Evolutionary conservation across 92 coral and sea anemone genomes (phyloP).

Genomic region (Epizoanthus illoricatus): DNA sequence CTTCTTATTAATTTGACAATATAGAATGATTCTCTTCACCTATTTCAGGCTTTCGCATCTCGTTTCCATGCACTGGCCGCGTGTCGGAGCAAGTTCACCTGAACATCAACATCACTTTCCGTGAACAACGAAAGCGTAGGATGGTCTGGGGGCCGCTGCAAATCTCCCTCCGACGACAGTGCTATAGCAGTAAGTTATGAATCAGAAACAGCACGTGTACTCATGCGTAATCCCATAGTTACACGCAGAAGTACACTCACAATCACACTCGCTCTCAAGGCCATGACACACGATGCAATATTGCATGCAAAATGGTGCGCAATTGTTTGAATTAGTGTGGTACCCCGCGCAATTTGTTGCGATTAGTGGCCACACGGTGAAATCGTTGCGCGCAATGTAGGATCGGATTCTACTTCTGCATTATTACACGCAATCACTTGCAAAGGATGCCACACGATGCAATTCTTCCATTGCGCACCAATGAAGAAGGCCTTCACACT

Average conservation of each 20-base stretch:
- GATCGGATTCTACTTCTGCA: too few relatives aligned
- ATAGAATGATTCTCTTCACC: background rate
- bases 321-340: too few relatives aligned
- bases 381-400: too few relatives aligned
- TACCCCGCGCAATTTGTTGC: too few relatives aligned
- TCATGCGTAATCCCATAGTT: background rate
- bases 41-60: slow-evolving; percentile 72
- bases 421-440: too few relatives aligned
- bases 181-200: slow-evolving; percentile 61
- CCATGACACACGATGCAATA: too few relatives aligned
- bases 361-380: too few relatives aligned
- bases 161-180: slow-evolving; percentile 72
- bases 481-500: too few relatives aligned
- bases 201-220: background rate
- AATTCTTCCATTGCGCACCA: too few relatives aligned
- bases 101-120: slow-evolving; percentile 78
- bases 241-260: too few relatives aligned
- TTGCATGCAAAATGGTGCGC: too few relatives aligned
- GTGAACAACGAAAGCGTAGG: slow-evolving; percentile 56
- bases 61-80: slow-evolving; percentile 84
- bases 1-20: background rate
- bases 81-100: slow-evolving; percentile 67
- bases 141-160: slow-evolving; percentile 77
- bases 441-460: too few relatives aligned
- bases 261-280: background rate